These are phyloP conservation scores for Drosophila rellima DNA, from an alignment of 2,888 invertebrate species.

Conservation along the genomic window DNA sequence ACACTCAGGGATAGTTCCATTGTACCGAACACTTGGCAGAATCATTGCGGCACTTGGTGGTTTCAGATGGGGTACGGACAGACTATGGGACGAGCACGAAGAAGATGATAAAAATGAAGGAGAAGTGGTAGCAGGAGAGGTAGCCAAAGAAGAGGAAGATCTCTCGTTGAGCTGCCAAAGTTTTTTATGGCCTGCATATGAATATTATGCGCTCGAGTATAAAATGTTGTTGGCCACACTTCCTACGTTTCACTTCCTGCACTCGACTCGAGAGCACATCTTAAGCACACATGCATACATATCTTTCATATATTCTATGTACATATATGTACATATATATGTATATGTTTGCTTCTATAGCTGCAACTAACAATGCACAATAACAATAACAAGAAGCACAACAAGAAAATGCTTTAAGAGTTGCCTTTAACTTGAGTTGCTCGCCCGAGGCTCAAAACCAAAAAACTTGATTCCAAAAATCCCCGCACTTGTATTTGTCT, in stretches of 20 bases:
- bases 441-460: slow-evolving; percentile 31
- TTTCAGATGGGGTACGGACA: slow-evolving; percentile 1
- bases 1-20: neutral
- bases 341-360: slow-evolving; percentile 54
- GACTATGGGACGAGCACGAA: slow-evolving; percentile 10
- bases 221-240: slow-evolving; percentile 83
- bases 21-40: slow-evolving; percentile 18
- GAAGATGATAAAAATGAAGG: slow-evolving; percentile 7
- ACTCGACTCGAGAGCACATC: slow-evolving; percentile 64
- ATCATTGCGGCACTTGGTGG: slow-evolving; percentile 8
- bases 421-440: slow-evolving; percentile 63
- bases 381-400: slow-evolving; percentile 43
- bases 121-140: slow-evolving; percentile 16
- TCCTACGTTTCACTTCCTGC: slow-evolving; percentile 82
- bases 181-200: slow-evolving; percentile 81
- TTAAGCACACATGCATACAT: slow-evolving; percentile 52
- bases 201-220: slow-evolving; percentile 83
- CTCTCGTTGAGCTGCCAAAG: slow-evolving; percentile 82
- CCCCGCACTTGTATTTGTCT: slow-evolving; percentile 47
- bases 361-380: slow-evolving; percentile 65
- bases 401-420: slow-evolving; percentile 57
- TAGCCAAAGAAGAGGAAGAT: slow-evolving; percentile 51
- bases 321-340: slow-evolving; percentile 11
- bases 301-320: slow-evolving; percentile 18
- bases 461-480: slow-evolving; percentile 61